Evolutionary conservation across 2,113 vertebrate genomes (phyloP), one percentile per base, ranked within the genome.

Genomic region (Ceratotherium simum): DNA sequence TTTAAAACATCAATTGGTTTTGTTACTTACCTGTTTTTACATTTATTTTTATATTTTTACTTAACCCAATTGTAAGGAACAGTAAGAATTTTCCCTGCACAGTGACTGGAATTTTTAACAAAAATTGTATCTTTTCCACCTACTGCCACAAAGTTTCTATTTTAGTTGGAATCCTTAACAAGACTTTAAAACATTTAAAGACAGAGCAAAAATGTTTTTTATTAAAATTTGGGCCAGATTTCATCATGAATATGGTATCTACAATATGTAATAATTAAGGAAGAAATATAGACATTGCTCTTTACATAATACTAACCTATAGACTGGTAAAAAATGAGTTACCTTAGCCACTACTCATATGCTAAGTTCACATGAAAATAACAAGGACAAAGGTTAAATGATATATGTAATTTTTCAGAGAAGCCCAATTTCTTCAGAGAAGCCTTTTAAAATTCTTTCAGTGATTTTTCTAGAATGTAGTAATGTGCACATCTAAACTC

Each of bases 321-420:
- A 94, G 79, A 67, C 21, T 27, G 10, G 27, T 18, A 84, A 83
- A 78, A n/a, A 14, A n/a, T 17, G 56, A 10, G 21, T 60, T 76
- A 88, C 25, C 25, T 92, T 33, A 60, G 21, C 27, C 69, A 92
- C 8, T 87, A 78, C 67, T 89, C 33, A 65, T 60, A 60, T 58
- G 20, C 31, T 84, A 80, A 42, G 65, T 60, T 88, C 67, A 83
- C n/a, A 46, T 93, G 70, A 64, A 92, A 42, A 86, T 95, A 67
- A 36, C 18, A 39, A 84, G 36, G 88, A 36, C 25, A 85, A 83
- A 96, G 67, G 4, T 89, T 82, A 62, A 67, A 72, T 73, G 70
- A 48, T 8, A 73, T 46, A 27, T 29, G 16, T 46, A 16, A 73
- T 56, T 96, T 91, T 91, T 92, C 73, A 85, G 65, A 79, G n/a